Evolutionary conservation across 2,113 vertebrate species (phyloP), one percentile per base, ranked within the genome.

Genomic region (Greenwoodochromis staneri): DNA sequence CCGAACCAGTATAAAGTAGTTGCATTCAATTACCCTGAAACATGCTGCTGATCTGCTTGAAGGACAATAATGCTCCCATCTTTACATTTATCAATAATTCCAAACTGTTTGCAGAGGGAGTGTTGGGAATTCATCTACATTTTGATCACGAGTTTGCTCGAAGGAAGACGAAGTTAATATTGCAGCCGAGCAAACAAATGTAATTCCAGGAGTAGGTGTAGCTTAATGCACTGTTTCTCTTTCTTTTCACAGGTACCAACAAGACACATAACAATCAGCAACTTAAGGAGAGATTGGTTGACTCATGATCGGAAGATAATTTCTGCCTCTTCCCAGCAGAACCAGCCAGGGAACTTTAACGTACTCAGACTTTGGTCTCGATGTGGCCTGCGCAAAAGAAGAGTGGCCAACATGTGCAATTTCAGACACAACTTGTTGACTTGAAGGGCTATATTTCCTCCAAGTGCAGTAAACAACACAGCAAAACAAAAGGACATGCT

Each of bases 221-320:
- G 85, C 82, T 31, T 53, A 3, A 9, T 6, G 1, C 10, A 59
- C 69, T 24, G 2, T n/a, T 71, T 89, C 2, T 14, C 4, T 86
- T 16, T 85, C 6, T 59, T 10, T 80, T 53, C 69, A 38, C 36
- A 97, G 96, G 92, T 97, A 96, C 90, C 94, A 90, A 76, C 94
- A 96, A 71, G 95, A 95, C 92, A 96, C 96, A 89, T 96, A 96
- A 94, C 93, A 83, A 36, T 88, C 17, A 6, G 36, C 21, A 55
- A 85, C 55, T 12, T 59, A 88, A 87, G 88, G 86, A 92, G 93
- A 94, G 86, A 90, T 24, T 11, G 83, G 38, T 81, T 66, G 90
- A 95, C 93, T 83, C 12, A 27, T 92, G 94, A 94, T 57, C 54
- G 88, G 92, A 95, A 85, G 86, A 92, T 76, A 4, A 78, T 71